Conservation (phyloP, 2,888 invertebrate genomes). For the Norana najaformis region DNA sequence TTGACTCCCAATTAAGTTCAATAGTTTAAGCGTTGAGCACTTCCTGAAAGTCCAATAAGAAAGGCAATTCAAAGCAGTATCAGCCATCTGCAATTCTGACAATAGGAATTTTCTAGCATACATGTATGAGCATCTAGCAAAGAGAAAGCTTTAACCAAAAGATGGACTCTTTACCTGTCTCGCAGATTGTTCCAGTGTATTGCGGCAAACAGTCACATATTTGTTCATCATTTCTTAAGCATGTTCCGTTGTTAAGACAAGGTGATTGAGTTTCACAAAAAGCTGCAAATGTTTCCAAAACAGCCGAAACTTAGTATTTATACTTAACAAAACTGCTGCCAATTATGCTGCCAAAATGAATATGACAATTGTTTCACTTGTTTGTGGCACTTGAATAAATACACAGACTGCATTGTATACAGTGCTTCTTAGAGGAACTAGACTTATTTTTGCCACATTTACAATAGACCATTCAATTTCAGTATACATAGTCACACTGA, state of each 20-base stretch:
- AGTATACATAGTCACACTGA: too few species aligned
- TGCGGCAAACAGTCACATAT: not conserved
- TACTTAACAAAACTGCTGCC: too few species aligned
- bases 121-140: not conserved
- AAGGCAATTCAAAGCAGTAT: not conserved
- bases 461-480: too few species aligned
- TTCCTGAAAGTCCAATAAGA: not conserved
- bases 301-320: not conserved
- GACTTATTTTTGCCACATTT: too few species aligned
- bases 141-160: not conserved
- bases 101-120: not conserved
- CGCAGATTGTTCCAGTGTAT: not conserved
- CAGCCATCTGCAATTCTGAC: too few species aligned
- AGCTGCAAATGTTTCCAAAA: not conserved
- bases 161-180: not conserved
- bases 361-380: too few species aligned
- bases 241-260: constrained; percentile 13
- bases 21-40: too few species aligned
- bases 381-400: too few species aligned
- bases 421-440: too few species aligned
- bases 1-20: not conserved
- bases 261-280: not conserved
- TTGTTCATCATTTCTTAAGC: not conserved
- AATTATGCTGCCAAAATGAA: too few species aligned
- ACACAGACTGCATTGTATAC: too few species aligned